Conservation (phyloP, 2,797 vertebrate genomes). For the Pseudotriccus pelzelni region DNA sequence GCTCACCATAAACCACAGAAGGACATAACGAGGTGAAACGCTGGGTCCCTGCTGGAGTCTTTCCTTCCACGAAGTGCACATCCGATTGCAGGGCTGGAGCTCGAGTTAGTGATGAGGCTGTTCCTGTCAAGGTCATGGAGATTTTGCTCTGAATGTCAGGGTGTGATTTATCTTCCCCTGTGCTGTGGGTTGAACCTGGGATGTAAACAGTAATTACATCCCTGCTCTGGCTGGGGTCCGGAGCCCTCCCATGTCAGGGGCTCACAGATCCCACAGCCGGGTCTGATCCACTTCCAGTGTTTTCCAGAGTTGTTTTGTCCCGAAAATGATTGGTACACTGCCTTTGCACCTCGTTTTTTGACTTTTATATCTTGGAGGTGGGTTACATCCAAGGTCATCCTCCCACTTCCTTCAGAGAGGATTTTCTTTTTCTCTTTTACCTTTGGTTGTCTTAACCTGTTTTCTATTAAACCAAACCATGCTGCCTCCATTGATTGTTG, state of each 20-base stretch:
- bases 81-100: neutral
- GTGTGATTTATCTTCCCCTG: neutral
- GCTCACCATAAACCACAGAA: neutral
- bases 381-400: neutral
- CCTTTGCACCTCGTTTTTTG: neutral
- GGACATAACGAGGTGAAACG: rapidly evolving
- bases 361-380: neutral
- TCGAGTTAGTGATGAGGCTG: neutral
- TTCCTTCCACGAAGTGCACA: neutral
- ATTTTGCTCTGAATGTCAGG: neutral
- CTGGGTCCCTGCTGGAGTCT: neutral
- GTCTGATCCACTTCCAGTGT: neutral
- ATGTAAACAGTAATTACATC: neutral
- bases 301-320: neutral
- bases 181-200: neutral
- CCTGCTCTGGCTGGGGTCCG: neutral
- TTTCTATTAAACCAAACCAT: neutral
- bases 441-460: neutral
- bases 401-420: neutral
- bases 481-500: neutral
- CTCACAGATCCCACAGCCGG: neutral
- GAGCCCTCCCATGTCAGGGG: neutral
- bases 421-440: neutral
- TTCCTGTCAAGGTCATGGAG: neutral
- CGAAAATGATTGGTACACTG: neutral